These are phyloP conservation scores for Myzus persicae DNA, from an alignment of 1,140 invertebrate genomes.

Conservation along the genomic window DNA sequence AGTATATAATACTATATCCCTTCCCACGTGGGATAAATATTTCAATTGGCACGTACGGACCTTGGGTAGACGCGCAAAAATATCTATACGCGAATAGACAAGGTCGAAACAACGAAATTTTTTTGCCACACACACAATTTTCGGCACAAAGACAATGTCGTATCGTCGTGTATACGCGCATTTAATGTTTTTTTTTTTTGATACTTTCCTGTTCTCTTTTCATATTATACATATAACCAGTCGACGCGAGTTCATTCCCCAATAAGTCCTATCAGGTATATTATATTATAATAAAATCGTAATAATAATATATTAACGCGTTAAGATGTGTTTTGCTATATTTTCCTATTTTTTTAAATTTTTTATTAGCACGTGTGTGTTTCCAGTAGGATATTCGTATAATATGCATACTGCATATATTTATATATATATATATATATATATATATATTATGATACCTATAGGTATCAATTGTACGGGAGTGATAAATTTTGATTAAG, in stretches of 20 bases:
- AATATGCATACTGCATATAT: background rate
- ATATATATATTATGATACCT: too few relatives aligned
- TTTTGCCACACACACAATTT: conserved; percentile 12
- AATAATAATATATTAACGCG: background rate
- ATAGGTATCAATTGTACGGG: background rate
- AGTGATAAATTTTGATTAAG: background rate
- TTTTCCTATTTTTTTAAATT: background rate
- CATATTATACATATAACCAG: background rate
- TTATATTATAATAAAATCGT: conserved; percentile 10
- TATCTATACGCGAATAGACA: conserved; percentile 25
- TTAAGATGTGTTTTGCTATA: background rate
- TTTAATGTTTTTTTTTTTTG: background rate
- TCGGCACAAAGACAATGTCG: conserved; percentile 10
- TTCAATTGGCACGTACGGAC: background rate
- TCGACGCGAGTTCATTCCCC: background rate
- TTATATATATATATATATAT: background rate
- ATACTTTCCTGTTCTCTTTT: background rate
- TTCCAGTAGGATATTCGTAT: background rate
- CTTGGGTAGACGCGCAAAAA: conserved; percentile 4
- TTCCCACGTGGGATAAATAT: background rate
- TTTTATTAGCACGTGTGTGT: background rate
- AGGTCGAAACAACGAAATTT: conserved; percentile 32
- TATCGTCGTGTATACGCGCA: background rate
- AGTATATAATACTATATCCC: background rate
- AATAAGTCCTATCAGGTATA: background rate